phyloP scores from a whole-genome alignment of 2,888 invertebrate genomes.

The Mesopsocus fuscifrons region DNA sequence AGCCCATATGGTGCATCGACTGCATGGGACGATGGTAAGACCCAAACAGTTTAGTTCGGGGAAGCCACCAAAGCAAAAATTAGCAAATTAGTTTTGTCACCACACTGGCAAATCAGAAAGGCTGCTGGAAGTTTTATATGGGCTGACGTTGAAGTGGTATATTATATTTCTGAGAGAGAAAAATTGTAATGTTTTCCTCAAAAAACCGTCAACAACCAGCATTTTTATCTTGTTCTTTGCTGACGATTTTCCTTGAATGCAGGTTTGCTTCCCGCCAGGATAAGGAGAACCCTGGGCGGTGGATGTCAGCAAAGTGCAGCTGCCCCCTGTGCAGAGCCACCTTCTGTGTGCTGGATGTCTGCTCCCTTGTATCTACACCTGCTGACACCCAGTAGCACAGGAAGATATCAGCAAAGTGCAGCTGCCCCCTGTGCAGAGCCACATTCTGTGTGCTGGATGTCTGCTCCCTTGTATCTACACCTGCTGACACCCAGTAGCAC shows the following conservation, averaged over 20 bases:
- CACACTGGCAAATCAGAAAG: background rate
- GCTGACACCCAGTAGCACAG: too few relatives aligned
- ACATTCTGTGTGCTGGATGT: too few relatives aligned
- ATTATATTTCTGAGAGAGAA: too few relatives aligned
- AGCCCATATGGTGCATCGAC: conserved; percentile 77
- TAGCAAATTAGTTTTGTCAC: too few relatives aligned
- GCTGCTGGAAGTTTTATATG: too few relatives aligned
- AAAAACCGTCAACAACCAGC: conserved; percentile 9
- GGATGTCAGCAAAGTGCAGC: conserved; percentile 66
- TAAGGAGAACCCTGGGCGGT: conserved; percentile 43
- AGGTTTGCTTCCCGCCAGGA: conserved; percentile 69
- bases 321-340: conserved; percentile 74
- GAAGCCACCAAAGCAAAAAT: conserved; percentile 1
- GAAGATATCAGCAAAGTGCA: too few relatives aligned
- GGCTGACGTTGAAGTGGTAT: too few relatives aligned
- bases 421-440: too few relatives aligned
- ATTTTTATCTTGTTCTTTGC: background rate
- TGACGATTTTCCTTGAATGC: conserved; percentile 15
- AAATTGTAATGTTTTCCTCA: conserved; percentile 8
- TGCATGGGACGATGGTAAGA: conserved; percentile 61
- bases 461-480: too few relatives aligned
- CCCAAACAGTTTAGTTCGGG: conserved; percentile 1
- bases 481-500: too few relatives aligned
- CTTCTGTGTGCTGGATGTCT: conserved; percentile 75
- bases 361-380: conserved; percentile 24